phyloP scores from a whole-genome alignment of 2,113 vertebrate species.

The Ploceus nigricollis region DNA sequence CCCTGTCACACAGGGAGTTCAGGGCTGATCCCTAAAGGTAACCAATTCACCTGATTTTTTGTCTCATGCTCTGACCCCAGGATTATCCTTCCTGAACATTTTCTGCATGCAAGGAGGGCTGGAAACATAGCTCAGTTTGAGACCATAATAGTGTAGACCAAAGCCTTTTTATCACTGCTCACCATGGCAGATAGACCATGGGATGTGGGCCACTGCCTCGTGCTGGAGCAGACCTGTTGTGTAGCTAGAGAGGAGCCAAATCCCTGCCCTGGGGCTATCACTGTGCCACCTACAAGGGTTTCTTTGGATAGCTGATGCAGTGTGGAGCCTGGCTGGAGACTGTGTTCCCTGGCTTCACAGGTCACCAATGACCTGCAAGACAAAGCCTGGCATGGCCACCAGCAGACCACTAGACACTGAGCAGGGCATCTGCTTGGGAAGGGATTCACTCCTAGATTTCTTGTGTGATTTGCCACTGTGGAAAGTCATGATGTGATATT shows the following conservation, averaged over 20 bases:
- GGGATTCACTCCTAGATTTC: not conserved
- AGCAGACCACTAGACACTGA: not conserved
- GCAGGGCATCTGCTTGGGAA: not conserved
- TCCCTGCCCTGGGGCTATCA: not conserved
- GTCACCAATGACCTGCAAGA: not conserved
- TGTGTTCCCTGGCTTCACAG: not conserved
- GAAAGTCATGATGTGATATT: not conserved
- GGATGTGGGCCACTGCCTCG: accelerated
- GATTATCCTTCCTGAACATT: not conserved
- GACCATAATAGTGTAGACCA: not conserved
- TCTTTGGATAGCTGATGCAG: not conserved
- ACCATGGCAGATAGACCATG: not conserved
- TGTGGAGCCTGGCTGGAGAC: not conserved
- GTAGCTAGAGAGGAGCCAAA: not conserved
- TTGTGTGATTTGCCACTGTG: accelerated
- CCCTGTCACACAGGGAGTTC: not conserved
- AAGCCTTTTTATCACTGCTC: not conserved
- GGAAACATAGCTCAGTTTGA: not conserved
- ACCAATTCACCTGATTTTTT: not conserved
- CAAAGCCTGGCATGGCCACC: not conserved
- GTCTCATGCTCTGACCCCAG: not conserved
- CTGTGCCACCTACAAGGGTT: not conserved
- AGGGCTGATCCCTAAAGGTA: not conserved
- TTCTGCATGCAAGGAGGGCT: not conserved
- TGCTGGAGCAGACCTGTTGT: not conserved